Base-by-base conservation (phyloP, 2,113 vertebrate genomes). In the Orycteropus afer region DNA sequence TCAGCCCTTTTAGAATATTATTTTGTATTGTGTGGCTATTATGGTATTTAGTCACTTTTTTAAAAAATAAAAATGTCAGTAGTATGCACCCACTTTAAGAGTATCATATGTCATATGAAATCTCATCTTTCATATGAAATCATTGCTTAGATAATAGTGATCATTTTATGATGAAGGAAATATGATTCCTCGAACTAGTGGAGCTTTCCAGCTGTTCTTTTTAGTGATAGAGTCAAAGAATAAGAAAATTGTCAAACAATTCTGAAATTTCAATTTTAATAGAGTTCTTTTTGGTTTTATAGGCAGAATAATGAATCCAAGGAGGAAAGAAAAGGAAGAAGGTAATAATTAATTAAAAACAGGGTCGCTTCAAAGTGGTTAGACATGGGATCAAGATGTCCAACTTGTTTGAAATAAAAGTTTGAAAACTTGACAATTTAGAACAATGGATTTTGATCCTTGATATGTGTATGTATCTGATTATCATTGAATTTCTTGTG, bases 241-340 rank as follows among this genome's bases (percentile, higher is more conserved):
- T 67, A 57, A 74, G 34, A 45, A 55, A 74, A 15, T 23, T 95
- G 65, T 25, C 40, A 47, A 67, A 49, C 10, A 80, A 49, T 74
- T 89, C 25, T 71, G 59, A 91, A 82, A 86, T 61, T 29, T 90
- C 27, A 47, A 32, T 69, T 83, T 98, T 97, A 96, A 96, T 95
- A 88, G 14, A 83, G 89, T 84, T 92, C 69, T 59, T 94, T 89
- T 94, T 96, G 79, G 94, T 97, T 98, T 97, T 97, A 97, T 92
- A 95, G 90, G 86, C 88, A 96, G 93, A 92, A 83, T 82, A 96
- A 90, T 78, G 86, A 92, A 73, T 86, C 29, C 53, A 29, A 74
- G n/a, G 34, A 12, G 29, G 34, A 37, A 67, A 67, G 37, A 71
- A 95, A 97, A 0, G 57, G 14, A 76, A 87, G 2, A 27, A 69